Evolutionary conservation across 2,888 invertebrate genomes (phyloP).

Genomic region (Romanomermis culicivorax): DNA sequence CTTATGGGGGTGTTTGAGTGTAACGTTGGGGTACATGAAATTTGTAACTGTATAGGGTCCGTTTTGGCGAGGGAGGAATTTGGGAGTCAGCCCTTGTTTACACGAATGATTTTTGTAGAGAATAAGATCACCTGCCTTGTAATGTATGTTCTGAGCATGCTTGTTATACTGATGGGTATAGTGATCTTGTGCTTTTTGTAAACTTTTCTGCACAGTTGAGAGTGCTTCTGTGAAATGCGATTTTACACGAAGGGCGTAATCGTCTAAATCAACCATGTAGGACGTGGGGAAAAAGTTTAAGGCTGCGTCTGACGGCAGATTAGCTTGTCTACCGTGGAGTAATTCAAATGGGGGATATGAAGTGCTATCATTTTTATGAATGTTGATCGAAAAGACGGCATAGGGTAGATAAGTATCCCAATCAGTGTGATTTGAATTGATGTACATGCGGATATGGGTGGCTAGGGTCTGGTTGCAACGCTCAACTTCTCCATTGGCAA

Average conservation of each 20-base stretch:
- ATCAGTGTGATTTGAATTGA: slow-evolving; percentile 14
- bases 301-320: slow-evolving; percentile 12
- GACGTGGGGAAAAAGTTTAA: neutral
- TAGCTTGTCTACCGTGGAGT: slow-evolving; percentile 12
- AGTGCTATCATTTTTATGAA: slow-evolving; percentile 13
- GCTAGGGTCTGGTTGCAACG: slow-evolving; percentile 14
- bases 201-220: neutral
- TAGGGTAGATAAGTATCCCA: slow-evolving; percentile 19
- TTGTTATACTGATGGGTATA: no score
- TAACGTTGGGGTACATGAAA: no score
- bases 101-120: no score
- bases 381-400: slow-evolving; percentile 17
- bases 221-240: neutral
- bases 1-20: no score
- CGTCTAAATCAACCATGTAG: neutral
- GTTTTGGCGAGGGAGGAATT: no score
- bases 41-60: no score
- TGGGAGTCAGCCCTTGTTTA: no score
- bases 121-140: no score
- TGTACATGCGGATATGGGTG: slow-evolving; percentile 16
- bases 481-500: slow-evolving; percentile 13
- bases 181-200: neutral
- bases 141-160: no score
- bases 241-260: neutral
- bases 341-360: slow-evolving; percentile 14